A percentile compares a stretch with the other conserved stretches of the same genome.
Conservation (phyloP, 2,797 vertebrate genomes). For the Podarcis lilfordi region DNA sequence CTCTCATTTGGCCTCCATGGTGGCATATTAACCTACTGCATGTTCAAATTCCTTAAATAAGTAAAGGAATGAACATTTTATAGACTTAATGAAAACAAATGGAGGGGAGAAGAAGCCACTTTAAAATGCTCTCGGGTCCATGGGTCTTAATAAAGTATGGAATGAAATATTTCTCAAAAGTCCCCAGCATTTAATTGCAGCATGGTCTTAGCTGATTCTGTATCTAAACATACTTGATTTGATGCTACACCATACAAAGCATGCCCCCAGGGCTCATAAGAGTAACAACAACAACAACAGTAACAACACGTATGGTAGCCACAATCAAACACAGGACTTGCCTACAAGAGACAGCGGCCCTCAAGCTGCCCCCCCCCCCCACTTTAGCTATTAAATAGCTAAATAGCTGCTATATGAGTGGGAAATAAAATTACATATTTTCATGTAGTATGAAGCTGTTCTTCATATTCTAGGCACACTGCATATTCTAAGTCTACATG, state of each 20-base stretch:
- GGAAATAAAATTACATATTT: neutral
- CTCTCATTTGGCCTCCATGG: conserved; percentile 44
- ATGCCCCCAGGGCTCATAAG: neutral
- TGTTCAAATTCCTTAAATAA: conserved; percentile 46
- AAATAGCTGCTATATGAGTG: too few relatives aligned
- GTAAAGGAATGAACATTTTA: conserved; percentile 39
- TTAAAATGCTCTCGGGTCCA: conserved; percentile 12
- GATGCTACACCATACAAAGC: neutral
- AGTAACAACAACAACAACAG: too few relatives aligned
- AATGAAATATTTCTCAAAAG: neutral
- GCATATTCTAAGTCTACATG: too few relatives aligned
- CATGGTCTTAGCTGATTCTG: neutral
- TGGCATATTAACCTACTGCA: conserved; percentile 45
- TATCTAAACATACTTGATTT: neutral
- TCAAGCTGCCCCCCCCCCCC: too few relatives aligned
- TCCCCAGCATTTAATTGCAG: neutral
- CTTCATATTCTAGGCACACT: neutral
- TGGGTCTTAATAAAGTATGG: neutral
- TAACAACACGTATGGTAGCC: neutral
- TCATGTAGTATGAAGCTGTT: neutral
- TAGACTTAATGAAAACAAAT: conserved; percentile 17
- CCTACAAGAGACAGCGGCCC: too few relatives aligned
- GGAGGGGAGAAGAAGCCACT: neutral
- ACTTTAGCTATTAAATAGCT: too few relatives aligned
- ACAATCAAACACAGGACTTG: neutral